These are phyloP conservation scores for Argyra leucocephala DNA, from an alignment of 2,888 invertebrate species.

Conservation along the genomic window DNA sequence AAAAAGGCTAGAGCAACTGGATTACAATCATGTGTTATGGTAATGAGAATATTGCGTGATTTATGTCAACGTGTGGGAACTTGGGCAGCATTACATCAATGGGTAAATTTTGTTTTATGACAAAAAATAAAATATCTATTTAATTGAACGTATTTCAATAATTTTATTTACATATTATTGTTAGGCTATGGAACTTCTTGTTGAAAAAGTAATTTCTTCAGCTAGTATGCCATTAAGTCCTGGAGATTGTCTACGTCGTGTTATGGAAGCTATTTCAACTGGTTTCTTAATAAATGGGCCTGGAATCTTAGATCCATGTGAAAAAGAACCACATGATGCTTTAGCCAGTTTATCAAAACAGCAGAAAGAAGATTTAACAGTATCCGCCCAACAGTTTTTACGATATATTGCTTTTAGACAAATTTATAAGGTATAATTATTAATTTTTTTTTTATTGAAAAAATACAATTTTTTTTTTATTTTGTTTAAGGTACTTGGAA, in stretches of 20 bases:
- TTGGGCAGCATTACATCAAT: conserved; percentile 87
- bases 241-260: conserved; percentile 87
- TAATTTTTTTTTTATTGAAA: too few species aligned
- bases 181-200: conserved; percentile 88
- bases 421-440: conserved; percentile 95
- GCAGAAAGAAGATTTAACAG: conserved; percentile 92
- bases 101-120: too few species aligned
- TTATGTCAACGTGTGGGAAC: conserved; percentile 88
- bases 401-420: conserved; percentile 93
- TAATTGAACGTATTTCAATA: too few species aligned
- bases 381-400: conserved; percentile 89
- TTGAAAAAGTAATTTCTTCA: conserved; percentile 88
- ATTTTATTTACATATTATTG: too few species aligned
- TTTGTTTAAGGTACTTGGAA: conserved; percentile 81
- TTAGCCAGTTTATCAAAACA: conserved; percentile 74
- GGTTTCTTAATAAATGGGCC: conserved; percentile 86
- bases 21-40: conserved; percentile 91
- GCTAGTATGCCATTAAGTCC: conserved; percentile 76
- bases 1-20: conserved; percentile 87
- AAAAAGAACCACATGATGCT: conserved; percentile 91
- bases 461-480: too few species aligned
- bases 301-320: conserved; percentile 93
- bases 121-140: not conserved
- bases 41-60: conserved; percentile 91
- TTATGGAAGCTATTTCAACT: conserved; percentile 90